Evolutionary conservation across 2,888 invertebrate species (phyloP).

Genomic region (Monochamus alternatus): DNA sequence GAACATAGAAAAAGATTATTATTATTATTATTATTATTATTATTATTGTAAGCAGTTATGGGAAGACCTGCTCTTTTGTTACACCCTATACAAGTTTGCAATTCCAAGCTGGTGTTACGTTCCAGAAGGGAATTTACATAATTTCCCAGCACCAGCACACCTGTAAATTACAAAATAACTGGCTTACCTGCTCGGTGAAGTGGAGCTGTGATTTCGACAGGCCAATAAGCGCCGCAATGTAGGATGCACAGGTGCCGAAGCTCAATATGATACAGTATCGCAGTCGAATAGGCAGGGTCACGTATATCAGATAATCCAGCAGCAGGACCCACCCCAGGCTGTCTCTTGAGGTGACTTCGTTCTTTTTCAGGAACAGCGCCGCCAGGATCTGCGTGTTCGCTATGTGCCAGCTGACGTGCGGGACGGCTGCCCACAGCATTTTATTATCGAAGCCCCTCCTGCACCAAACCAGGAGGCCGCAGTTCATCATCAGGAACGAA

Average conservation of each 20-base stretch:
- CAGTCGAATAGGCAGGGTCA: slow-evolving; percentile 81
- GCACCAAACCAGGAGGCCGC: slow-evolving; percentile 68
- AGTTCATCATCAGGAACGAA: slow-evolving; percentile 67
- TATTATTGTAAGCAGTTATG: too few species aligned
- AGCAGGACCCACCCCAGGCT: slow-evolving; percentile 82
- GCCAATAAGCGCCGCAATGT: slow-evolving; percentile 75
- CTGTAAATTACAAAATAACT: not conserved
- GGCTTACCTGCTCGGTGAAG: slow-evolving; percentile 72
- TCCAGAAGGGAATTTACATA: too few species aligned
- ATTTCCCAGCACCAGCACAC: too few species aligned
- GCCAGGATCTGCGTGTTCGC: slow-evolving; percentile 77
- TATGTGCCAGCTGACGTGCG: slow-evolving; percentile 79
- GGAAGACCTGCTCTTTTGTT: too few species aligned
- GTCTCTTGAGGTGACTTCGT: slow-evolving; percentile 77
- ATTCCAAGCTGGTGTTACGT: too few species aligned
- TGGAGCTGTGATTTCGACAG: slow-evolving; percentile 73
- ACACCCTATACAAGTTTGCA: too few species aligned
- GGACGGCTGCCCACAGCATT: slow-evolving; percentile 74
- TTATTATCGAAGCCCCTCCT: slow-evolving; percentile 63
- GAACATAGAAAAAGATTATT: too few species aligned
- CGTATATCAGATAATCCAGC: slow-evolving; percentile 82
- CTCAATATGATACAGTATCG: slow-evolving; percentile 77
- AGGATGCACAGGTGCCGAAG: slow-evolving; percentile 76
- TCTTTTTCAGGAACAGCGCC: slow-evolving; percentile 76
- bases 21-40: too few species aligned